Conservation (phyloP, 2,888 invertebrate species). For the Actias luna region DNA sequence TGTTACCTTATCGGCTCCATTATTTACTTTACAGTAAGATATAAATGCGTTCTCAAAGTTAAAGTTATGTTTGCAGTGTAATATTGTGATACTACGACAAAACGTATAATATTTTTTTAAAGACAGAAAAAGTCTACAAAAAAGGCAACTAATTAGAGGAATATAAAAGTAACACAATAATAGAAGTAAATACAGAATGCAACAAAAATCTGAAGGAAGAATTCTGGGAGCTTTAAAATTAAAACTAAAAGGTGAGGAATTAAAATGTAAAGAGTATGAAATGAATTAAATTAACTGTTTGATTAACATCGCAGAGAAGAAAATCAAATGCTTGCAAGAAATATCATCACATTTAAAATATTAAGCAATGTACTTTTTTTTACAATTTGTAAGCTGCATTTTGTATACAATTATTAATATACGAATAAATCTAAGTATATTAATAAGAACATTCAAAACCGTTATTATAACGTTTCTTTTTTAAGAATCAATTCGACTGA, state of each 20-base stretch:
- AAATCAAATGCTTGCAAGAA: slow-evolving; percentile 48
- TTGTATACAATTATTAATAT: too few species aligned
- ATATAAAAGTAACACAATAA: slow-evolving; percentile 37
- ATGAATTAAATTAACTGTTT: slow-evolving; percentile 52
- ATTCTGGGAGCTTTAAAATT: slow-evolving; percentile 46
- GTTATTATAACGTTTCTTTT: not conserved
- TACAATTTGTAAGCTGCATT: too few species aligned
- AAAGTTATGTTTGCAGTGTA: too few species aligned
- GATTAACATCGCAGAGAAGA: slow-evolving; percentile 49
- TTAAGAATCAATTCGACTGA: not conserved
- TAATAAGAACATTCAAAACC: not conserved
- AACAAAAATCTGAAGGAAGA: slow-evolving; percentile 47
- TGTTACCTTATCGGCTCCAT: too few species aligned
- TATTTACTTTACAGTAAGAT: too few species aligned
- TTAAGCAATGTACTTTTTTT: slow-evolving; percentile 30
- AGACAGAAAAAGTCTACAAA: slow-evolving; percentile 27
- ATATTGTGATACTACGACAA: too few species aligned
- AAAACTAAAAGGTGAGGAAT: slow-evolving; percentile 49
- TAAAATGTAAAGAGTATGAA: slow-evolving; percentile 47
- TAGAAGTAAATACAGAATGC: slow-evolving; percentile 42
- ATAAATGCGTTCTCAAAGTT: too few species aligned
- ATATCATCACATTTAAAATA: slow-evolving; percentile 46
- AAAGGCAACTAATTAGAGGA: slow-evolving; percentile 39
- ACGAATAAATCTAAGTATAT: too few species aligned
- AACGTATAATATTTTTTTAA: not conserved